A percentile compares a stretch with the other conserved stretches of the same genome.
These are phyloP conservation scores for Ctenopoma kingsleyae DNA, from an alignment of 2,797 vertebrate species.

Conservation along the genomic window DNA sequence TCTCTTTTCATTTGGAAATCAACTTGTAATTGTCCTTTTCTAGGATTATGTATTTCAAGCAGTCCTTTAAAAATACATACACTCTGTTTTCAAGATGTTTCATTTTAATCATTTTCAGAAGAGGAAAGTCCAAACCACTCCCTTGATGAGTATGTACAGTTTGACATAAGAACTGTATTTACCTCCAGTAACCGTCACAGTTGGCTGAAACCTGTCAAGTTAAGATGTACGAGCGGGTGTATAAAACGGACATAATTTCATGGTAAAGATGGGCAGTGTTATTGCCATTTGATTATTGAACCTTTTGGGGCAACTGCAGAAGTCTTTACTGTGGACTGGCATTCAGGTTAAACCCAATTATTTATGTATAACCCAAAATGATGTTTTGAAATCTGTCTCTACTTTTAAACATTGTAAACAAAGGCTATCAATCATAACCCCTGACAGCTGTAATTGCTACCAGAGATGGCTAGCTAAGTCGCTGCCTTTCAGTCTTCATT, in stretches of 20 bases:
- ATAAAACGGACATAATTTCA: constrained; percentile 85
- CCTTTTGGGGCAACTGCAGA: constrained; percentile 77
- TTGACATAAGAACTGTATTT: constrained; percentile 73
- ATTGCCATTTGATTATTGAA: constrained; percentile 87
- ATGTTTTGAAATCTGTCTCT: constrained; percentile 86
- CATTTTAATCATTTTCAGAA: constrained; percentile 71
- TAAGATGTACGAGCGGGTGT: constrained; percentile 85
- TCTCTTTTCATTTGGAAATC: constrained; percentile 52
- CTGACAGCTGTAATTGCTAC: constrained; percentile 84
- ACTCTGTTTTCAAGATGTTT: constrained; percentile 63
- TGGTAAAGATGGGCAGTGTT: constrained; percentile 88
- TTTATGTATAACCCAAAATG: constrained; percentile 81
- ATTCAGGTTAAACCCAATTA: constrained; percentile 78
- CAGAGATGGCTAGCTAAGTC: constrained; percentile 73
- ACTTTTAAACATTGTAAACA: constrained; percentile 88
- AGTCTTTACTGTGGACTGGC: constrained; percentile 75
- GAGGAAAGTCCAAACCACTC: constrained; percentile 71
- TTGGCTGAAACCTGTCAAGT: constrained; percentile 85
- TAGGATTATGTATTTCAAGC: constrained; percentile 36
- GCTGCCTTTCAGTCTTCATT: constrained; percentile 29
- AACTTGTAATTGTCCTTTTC: constrained; percentile 37
- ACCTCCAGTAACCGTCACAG: constrained; percentile 81
- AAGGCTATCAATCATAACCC: constrained; percentile 87
- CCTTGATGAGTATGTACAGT: constrained; percentile 73
- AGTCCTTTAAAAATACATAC: constrained; percentile 53